phyloP scores from a whole-genome alignment of 2,888 invertebrate species.

The Apeira syringaria region DNA sequence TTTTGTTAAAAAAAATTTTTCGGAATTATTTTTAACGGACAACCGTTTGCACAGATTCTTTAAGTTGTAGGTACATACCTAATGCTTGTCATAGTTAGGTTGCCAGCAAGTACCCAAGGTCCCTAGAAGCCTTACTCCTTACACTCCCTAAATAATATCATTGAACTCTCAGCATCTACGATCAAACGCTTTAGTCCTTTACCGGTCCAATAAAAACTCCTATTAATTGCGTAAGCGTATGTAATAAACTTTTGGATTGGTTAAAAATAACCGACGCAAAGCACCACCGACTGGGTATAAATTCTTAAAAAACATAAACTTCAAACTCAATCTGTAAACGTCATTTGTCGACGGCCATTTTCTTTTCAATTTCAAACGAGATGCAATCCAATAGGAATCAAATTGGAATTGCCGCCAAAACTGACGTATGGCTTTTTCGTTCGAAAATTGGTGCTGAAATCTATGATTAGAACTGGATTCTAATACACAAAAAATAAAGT shows the following conservation, averaged over 20 bases:
- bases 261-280: conserved; percentile 74
- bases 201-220: conserved; percentile 79
- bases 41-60: too few relatives aligned
- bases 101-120: too few relatives aligned
- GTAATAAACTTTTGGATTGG: conserved; percentile 80
- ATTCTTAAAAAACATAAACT: conserved; percentile 83
- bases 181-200: conserved; percentile 74
- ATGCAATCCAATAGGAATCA: conserved; percentile 59
- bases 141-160: conserved; percentile 50
- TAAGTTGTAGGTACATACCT: too few relatives aligned
- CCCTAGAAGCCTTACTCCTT: conserved; percentile 12
- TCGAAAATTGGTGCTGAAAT: conserved; percentile 49
- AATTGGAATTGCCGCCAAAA: conserved; percentile 60
- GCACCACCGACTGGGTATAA: conserved; percentile 70
- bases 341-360: conserved; percentile 31
- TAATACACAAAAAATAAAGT: conserved; percentile 75
- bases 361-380: conserved; percentile 46
- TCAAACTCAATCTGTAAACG: conserved; percentile 41
- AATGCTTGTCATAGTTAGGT: too few relatives aligned
- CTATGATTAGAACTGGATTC: conserved; percentile 74
- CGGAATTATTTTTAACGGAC: too few relatives aligned
- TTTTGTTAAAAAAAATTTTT: too few relatives aligned
- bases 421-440: conserved; percentile 58
- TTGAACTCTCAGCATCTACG: conserved; percentile 45
- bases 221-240: conserved; percentile 80